Evolutionary conservation across 1,140 invertebrate genomes (phyloP), one percentile per base, ranked within the genome.

Genomic region (Aphelinus certus): DNA sequence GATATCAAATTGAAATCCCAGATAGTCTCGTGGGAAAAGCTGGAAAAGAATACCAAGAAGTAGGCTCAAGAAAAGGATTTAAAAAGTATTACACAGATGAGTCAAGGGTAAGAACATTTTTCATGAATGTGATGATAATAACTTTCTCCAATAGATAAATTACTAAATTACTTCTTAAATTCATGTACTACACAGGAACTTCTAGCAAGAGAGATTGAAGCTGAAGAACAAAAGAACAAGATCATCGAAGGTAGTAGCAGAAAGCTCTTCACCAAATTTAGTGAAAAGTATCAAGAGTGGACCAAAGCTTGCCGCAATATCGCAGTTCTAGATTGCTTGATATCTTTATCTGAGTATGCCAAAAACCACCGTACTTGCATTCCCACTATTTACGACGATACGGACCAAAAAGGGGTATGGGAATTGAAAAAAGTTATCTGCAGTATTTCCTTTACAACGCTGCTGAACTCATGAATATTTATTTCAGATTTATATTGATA

Each of bases 1-100:
- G 97, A 7, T 99, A 92, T 87, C 96, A 98, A 82, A 87, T 99
- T 49, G 98, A 99, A 88, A 90, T 99, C 43, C 95, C 98, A 0
- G 96, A 98, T 71, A 89, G 86, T 47, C 90, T 91, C 71, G 86
- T 90, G 0, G 89, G 91, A 74, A 93, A 92, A 84, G 93, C 94
- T 1, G 91, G 91, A 0, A 83, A 90, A 3, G 91, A 92, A 2
- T 98, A 96, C 85, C 91, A 95, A 63, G 82, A 98, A 51, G 93
- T 95, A 83, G 93, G 94, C 0, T 92, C 94, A 4, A 91, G 93
- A 75, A 99, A 99, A 89, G 97, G 97, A 3, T 95, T 91, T 74
- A 96, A 96, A 79, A 90, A 96, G 62, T 99, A 94, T 86, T 92
- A 91, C 56, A 98, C 95, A 0, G 66, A 82, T 1, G 91, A 93